Conservation (phyloP, 2,113 vertebrate genomes). For the Noctilio leporinus region DNA sequence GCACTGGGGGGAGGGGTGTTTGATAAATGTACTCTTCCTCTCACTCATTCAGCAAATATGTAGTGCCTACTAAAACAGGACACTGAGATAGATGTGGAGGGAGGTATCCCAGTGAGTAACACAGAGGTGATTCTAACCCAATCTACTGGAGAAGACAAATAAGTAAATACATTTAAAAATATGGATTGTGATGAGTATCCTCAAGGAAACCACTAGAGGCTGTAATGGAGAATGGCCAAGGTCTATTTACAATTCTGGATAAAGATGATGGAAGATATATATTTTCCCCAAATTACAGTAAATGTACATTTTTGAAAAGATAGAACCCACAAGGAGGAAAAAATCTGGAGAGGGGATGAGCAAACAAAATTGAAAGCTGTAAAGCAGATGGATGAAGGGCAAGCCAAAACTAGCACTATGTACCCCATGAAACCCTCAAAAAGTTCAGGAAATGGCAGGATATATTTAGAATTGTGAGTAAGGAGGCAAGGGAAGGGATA, state of each 20-base stretch:
- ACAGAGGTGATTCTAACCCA: neutral
- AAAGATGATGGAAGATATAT: neutral
- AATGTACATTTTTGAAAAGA: neutral
- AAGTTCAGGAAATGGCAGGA: neutral
- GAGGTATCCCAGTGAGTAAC: neutral
- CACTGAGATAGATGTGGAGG: neutral
- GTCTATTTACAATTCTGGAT: neutral
- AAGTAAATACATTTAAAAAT: neutral
- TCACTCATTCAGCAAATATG: fast-evolving
- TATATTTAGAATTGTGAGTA: neutral
- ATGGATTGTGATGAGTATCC: neutral
- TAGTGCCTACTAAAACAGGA: neutral
- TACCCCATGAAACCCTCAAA: too few species aligned
- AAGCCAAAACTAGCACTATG: neutral
- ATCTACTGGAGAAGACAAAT: neutral
- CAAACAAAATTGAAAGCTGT: neutral
- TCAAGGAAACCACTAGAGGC: neutral
- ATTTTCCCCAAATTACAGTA: neutral
- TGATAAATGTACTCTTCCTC: neutral
- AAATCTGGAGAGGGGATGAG: neutral
- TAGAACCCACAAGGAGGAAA: neutral
- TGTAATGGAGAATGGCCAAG: neutral
- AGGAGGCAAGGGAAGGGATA: neutral
- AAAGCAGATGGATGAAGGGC: neutral
- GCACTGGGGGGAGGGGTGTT: too few species aligned